Evolutionary conservation across 2,797 vertebrate species (phyloP), one percentile per base, ranked within the genome.

Genomic region (Pogoniulus pusillus): DNA sequence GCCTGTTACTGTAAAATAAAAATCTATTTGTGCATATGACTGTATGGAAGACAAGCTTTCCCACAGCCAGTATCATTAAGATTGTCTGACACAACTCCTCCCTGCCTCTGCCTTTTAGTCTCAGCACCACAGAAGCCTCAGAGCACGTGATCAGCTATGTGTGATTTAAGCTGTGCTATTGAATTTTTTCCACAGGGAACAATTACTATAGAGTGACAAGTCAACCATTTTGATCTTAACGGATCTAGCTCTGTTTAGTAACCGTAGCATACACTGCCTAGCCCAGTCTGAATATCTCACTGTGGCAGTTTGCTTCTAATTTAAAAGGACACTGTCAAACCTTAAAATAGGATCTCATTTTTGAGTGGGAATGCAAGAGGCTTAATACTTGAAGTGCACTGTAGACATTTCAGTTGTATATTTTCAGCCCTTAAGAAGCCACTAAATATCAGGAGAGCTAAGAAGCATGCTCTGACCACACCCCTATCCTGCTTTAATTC

Each of bases 211-310:
- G 85, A 85, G 66, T 90, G 89, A 82, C 85, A 94, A 93, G 87
- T 89, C 94, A 95, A 90, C 87, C 93, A 94, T 93, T 94, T 95
- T 93, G 92, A 91, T 95, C 45, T 62, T 54, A 91, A 87, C 82
- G 78, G 59, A 79, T 81, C 59, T 57, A 85, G 88, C 88, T 87
- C 74, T 90, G 73, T 81, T 95, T 90, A 68, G 76, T 84, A 94
- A 86, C 94, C 71, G 51, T 5, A 65, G 70, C 54, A 58, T 23
- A 37, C 60, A 66, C 63, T 81, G 70, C 73, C 73, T 87, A 91
- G 66, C 45, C 30, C 49, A 66, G 53, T 13, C 79, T 90, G 65
- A 74, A 49, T 77, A 55, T 37, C 81, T 77, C 79, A 66, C 75
- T 66, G 43, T 55, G 68, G 60, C 64, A 69, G n/a, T 70, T 90